Percentiles rank a stretch among this genome's conserved stretches.
Evolutionary conservation across 2,113 vertebrate species (phyloP).

Genomic region (Ctenodactylus gundi): DNA sequence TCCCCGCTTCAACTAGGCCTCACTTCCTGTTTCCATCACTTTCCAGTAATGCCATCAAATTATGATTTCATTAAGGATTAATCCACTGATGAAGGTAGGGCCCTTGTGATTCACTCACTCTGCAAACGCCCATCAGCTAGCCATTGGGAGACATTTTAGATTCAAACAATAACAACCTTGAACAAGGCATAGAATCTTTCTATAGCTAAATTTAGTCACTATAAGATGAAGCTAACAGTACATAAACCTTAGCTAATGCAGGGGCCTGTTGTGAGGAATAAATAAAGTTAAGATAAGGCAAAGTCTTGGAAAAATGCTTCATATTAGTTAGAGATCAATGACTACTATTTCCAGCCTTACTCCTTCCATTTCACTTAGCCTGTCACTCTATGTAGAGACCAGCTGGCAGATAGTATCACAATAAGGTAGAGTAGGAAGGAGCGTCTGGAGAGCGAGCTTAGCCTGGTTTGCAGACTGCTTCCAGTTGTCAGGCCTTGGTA

Average conservation of each 20-base stretch:
- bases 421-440: not conserved
- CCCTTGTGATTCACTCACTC: not conserved
- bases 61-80: not conserved
- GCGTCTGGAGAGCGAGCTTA: not conserved
- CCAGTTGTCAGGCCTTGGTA: not conserved
- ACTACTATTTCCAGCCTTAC: not conserved
- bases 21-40: not conserved
- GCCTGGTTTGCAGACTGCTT: conserved; percentile 1
- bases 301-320: not conserved
- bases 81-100: not conserved
- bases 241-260: not conserved
- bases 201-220: not conserved
- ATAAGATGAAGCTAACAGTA: conserved; percentile 17
- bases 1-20: not conserved
- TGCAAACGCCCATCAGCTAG: not conserved
- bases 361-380: conserved; percentile 22
- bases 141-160: not conserved
- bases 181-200: not conserved
- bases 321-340: not conserved
- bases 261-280: not conserved
- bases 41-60: not conserved
- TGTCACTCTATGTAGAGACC: not conserved
- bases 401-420: conserved; percentile 11
- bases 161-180: not conserved
- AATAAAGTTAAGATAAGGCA: not conserved